phyloP scores from a whole-genome alignment of 2,113 vertebrate genomes.

The Myodes glareolus region DNA sequence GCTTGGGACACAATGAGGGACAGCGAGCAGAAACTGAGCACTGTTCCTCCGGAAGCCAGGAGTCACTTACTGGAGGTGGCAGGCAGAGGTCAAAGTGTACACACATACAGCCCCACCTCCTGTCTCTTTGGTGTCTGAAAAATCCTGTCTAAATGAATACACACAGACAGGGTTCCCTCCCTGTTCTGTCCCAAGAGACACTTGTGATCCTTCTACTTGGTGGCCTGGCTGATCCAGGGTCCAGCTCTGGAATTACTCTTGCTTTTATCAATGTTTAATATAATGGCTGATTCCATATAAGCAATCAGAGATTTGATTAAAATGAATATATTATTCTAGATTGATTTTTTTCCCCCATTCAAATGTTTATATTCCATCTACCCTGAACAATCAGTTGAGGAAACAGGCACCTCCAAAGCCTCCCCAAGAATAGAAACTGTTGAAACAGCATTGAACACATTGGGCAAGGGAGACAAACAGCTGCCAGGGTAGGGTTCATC shows the following conservation, averaged over 20 bases:
- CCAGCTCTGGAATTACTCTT: conserved; percentile 47
- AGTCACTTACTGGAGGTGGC: neutral
- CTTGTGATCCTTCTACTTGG: conserved; percentile 13
- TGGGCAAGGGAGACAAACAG: conserved; percentile 58
- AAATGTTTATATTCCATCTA: conserved; percentile 83
- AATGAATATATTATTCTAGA: conserved; percentile 85
- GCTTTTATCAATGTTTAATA: conserved; percentile 64
- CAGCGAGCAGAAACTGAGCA: neutral
- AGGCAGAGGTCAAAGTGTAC: neutral
- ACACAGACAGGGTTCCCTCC: conserved; percentile 22
- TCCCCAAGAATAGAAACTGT: conserved; percentile 74
- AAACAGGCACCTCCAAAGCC: conserved; percentile 81
- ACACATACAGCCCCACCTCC: conserved; percentile 33
- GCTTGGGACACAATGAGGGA: neutral
- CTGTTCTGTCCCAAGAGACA: neutral
- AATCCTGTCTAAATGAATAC: neutral
- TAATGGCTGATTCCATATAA: conserved; percentile 80
- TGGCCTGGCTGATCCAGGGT: conserved; percentile 30
- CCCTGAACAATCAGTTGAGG: conserved; percentile 77
- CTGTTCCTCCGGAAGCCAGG: neutral
- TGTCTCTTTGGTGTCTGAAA: neutral
- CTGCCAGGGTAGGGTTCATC: conserved; percentile 6
- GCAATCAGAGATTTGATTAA: conserved; percentile 84
- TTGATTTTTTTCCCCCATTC: conserved; percentile 82
- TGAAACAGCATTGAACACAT: conserved; percentile 74